These are phyloP conservation scores for crab-eating macaque (Macaca fascicularis) DNA, from an alignment of 2,113 vertebrate genomes.

Conservation along the genomic window DNA sequence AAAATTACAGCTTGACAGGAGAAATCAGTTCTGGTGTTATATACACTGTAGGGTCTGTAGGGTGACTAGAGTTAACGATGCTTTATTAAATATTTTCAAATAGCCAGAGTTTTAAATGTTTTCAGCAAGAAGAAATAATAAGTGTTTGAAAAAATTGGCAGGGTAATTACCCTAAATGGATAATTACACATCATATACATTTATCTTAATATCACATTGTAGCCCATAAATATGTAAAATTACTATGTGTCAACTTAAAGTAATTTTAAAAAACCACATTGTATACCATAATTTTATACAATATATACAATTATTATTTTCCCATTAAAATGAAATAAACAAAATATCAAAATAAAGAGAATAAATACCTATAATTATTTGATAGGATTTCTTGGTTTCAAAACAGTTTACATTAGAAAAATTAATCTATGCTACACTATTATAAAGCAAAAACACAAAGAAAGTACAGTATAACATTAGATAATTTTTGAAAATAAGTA, in stretches of 20 bases:
- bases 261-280: background rate
- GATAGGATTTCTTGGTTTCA: background rate
- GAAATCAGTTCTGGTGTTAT: no score
- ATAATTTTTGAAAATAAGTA: background rate
- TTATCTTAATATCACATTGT: no score
- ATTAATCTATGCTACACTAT: background rate
- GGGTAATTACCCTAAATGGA: no score
- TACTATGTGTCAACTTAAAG: background rate
- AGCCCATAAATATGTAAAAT: background rate
- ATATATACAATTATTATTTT: background rate
- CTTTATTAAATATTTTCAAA: no score
- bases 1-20: no score
- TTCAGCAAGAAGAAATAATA: no score
- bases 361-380: background rate
- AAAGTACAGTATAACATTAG: background rate
- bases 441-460: background rate
- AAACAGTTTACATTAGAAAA: background rate
- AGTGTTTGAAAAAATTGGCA: no score
- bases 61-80: no score
- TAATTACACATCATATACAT: no score
- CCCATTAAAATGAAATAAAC: background rate
- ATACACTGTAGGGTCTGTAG: no score
- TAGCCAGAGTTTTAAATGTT: no score
- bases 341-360: background rate
- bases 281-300: background rate